Percentiles rank a stretch among this genome's conserved stretches.
Evolutionary conservation across 2,797 vertebrate species (phyloP).

Genomic region (Sebastes cheni): DNA sequence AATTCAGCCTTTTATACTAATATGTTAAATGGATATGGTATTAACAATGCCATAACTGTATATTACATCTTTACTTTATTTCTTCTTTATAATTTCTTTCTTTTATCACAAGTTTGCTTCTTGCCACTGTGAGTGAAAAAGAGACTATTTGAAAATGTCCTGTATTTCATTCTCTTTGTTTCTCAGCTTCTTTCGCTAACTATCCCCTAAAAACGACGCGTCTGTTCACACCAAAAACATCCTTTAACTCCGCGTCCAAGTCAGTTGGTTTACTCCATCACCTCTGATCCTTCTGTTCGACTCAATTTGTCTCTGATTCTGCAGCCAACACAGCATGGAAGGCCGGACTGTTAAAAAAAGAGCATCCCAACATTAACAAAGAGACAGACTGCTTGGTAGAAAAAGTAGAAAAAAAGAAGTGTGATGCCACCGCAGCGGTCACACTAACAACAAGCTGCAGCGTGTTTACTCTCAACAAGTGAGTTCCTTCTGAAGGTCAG

Average conservation of each 20-base stretch:
- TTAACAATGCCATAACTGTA: neutral
- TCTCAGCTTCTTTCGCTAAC: neutral
- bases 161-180: neutral
- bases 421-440: neutral
- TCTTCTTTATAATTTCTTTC: no score
- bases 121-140: neutral
- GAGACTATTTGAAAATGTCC: neutral
- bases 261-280: conserved; percentile 15
- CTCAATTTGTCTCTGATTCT: conserved; percentile 35
- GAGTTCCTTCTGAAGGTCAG: conserved; percentile 24
- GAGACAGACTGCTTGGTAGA: neutral
- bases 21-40: neutral
- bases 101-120: neutral
- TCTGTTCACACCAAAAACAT: neutral
- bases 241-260: neutral
- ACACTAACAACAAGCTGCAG: neutral
- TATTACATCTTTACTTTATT: neutral
- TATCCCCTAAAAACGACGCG: neutral
- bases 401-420: neutral
- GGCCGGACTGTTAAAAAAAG: neutral
- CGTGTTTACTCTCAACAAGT: conserved; percentile 18
- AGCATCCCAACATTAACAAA: conserved; percentile 13
- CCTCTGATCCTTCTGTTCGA: conserved; percentile 17
- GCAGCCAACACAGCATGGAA: conserved; percentile 34
- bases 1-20: neutral